Conservation (phyloP, 2,113 vertebrate genomes). For the Sigmodon hispidus region DNA sequence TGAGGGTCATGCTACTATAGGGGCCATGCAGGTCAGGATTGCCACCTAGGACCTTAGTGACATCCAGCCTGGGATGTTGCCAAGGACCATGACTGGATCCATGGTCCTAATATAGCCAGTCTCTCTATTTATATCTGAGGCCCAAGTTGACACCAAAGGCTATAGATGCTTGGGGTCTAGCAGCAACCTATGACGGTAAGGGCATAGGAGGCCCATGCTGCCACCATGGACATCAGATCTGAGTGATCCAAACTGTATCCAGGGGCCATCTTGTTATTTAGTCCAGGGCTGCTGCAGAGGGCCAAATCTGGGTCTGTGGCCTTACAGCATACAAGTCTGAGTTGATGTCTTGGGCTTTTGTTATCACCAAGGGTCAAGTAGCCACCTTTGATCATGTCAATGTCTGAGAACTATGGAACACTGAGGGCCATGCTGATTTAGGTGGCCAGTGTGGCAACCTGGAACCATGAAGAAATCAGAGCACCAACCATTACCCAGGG, state of each 20-base stretch:
- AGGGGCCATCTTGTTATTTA: background rate
- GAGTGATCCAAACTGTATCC: background rate
- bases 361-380: background rate
- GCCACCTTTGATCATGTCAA: too few species aligned
- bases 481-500: background rate
- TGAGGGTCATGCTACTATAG: background rate
- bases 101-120: background rate
- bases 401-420: background rate
- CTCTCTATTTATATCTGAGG: background rate
- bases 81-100: background rate
- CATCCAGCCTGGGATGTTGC: background rate
- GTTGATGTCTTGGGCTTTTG: background rate
- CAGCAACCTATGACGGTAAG: background rate
- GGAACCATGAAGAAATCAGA: background rate
- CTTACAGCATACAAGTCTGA: background rate
- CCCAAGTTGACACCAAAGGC: background rate
- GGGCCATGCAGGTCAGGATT: background rate
- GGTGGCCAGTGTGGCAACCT: background rate
- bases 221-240: background rate
- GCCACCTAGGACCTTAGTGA: background rate
- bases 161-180: background rate
- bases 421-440: background rate
- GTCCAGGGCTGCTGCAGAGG: background rate
- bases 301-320: background rate
- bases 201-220: fast-evolving